Conservation (phyloP, 2,797 vertebrate species). For the Chrosomus eos region DNA sequence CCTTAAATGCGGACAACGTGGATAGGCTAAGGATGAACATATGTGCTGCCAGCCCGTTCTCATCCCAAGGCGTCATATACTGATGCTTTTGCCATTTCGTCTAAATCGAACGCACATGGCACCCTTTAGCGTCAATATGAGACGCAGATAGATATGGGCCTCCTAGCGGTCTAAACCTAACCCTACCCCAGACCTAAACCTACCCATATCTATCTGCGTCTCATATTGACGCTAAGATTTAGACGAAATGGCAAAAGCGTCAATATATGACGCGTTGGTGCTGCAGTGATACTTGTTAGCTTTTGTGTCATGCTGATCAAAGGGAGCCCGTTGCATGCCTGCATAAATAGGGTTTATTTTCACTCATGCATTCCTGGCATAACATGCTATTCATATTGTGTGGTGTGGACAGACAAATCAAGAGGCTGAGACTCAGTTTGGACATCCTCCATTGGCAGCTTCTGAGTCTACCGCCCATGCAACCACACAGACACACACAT, state of each 20-base stretch:
- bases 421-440: slow-evolving; percentile 35
- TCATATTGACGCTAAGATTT: too few relatives aligned
- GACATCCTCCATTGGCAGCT: slow-evolving; percentile 26
- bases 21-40: background rate
- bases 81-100: too few relatives aligned
- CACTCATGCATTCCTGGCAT: slow-evolving; percentile 48
- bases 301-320: slow-evolving; percentile 48
- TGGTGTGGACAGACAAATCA: slow-evolving; percentile 34
- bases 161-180: too few relatives aligned
- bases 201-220: too few relatives aligned
- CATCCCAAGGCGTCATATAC: too few relatives aligned
- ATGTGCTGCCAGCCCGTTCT: too few relatives aligned
- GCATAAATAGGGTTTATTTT: slow-evolving; percentile 48
- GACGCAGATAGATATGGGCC: too few relatives aligned
- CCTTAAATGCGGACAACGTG: background rate
- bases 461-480: background rate
- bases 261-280: too few relatives aligned
- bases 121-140: too few relatives aligned
- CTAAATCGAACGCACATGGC: too few relatives aligned
- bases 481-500: slow-evolving; percentile 6
- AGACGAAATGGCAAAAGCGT: too few relatives aligned
- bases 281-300: slow-evolving; percentile 8
- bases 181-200: too few relatives aligned
- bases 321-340: slow-evolving; percentile 20
- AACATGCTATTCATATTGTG: slow-evolving; percentile 58